Base-by-base conservation (phyloP, 1,140 invertebrate species). In the Zaprionus nigranus region DNA sequence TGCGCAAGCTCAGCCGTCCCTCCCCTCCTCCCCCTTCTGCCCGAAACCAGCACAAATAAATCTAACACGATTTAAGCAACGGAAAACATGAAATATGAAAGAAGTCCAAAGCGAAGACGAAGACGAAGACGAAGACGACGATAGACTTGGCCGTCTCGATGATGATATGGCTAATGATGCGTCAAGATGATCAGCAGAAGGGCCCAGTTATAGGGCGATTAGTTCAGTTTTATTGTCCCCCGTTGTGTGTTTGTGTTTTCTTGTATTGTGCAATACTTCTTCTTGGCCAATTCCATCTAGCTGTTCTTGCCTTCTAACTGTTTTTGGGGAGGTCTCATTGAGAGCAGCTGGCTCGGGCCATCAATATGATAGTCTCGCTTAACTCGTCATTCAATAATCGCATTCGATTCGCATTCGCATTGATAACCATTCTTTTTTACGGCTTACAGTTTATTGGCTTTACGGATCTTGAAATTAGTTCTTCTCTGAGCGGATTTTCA, bases 1-100 rank as follows among this genome's bases (percentile, higher is more conserved):
- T 88, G 84, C 84, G 84, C 78, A 88, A 87, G 74, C 65, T 46
- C 3, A 34, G 15, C 11, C 38, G 12, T 6, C 30, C 59, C 22
- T 5, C 1, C 5, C n/a, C 26, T 3, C 24, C 1, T 0, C 5
- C 20, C 12, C 2, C 13, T 3, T 5, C 5, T 1, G 12, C 9
- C 68, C 36, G 58, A 57, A 78, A 75, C 64, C 81, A 76, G 69
- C 78, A 75, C 69, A 79, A 81, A 88, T 90, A 88, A 90, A 88
- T 88, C 85, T 84, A 90, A 90, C 71, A 84, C 81, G 84, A 88
- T 88, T 88, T 84, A 81, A 79, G 84, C 83, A 88, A 79, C 81
- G 84, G 78, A 84, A 88, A 85, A 84, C 78, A 88, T 85, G 85
- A 88, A 90, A 84, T 87, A 88, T 88, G 75, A 79, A 81, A 83